phyloP scores from a whole-genome alignment of 2,797 vertebrate genomes.

The Alcedo quadribrachys region DNA sequence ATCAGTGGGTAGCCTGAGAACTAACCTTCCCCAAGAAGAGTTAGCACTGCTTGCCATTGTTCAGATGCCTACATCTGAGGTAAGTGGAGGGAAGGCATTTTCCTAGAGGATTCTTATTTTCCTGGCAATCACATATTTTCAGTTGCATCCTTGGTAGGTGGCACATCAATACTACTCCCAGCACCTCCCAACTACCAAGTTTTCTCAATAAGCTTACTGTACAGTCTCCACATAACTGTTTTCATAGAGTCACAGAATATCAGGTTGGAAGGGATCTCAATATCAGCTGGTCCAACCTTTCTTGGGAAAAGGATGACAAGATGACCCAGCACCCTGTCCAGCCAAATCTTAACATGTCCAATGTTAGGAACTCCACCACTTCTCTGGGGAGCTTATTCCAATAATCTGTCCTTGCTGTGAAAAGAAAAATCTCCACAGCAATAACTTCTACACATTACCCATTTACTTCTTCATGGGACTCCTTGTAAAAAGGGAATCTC shows the following conservation, averaged over 20 bases:
- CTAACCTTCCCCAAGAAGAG: background rate
- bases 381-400: background rate
- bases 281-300: background rate
- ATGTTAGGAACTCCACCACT: no score
- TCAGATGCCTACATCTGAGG: background rate
- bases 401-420: background rate
- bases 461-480: background rate
- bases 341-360: background rate
- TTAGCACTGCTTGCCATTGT: background rate
- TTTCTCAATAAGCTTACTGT: background rate
- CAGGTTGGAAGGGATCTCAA: background rate
- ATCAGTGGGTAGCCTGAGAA: background rate
- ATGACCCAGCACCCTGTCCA: no score
- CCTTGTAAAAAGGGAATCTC: background rate
- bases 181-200: background rate
- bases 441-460: background rate
- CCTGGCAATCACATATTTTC: background rate
- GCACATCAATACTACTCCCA: background rate
- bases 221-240: background rate
- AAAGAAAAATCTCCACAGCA: background rate
- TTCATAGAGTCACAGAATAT: background rate
- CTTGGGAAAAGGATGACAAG: background rate
- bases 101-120: background rate
- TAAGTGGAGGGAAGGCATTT: background rate
- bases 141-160: background rate